Percentiles rank a stretch among this genome's conserved stretches.
These are phyloP conservation scores for Tapirus indicus DNA, from an alignment of 2,797 vertebrate species.

Conservation along the genomic window DNA sequence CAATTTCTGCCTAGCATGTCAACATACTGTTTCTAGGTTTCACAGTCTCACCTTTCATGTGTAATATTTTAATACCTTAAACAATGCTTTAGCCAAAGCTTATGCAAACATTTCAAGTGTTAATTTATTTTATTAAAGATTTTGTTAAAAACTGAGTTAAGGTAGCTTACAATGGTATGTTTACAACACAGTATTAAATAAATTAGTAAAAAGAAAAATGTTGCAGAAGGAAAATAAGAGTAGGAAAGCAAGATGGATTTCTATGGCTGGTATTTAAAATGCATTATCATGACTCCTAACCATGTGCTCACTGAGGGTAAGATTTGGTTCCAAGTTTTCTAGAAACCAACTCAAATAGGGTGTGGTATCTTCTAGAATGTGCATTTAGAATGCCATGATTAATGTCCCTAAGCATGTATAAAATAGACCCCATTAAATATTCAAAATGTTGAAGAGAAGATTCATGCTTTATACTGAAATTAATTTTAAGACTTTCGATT, in stretches of 20 bases:
- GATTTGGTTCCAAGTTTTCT: not conserved
- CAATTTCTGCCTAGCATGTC: not conserved
- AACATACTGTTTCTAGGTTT: constrained; percentile 42
- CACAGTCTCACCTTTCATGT: not conserved
- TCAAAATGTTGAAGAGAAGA: constrained; percentile 29
- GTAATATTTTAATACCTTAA: constrained; percentile 26
- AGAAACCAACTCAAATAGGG: not conserved
- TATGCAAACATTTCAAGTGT: not conserved
- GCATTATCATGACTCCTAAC: not conserved
- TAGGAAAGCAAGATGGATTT: not conserved
- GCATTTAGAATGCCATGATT: not conserved
- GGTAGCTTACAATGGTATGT: not conserved
- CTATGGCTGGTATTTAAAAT: not conserved
- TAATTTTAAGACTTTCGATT: constrained; percentile 33
- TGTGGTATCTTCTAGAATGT: not conserved
- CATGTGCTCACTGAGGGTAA: not conserved
- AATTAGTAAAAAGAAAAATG: not conserved
- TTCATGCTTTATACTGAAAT: constrained; percentile 1
- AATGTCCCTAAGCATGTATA: not conserved
- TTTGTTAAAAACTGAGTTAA: constrained; percentile 50
- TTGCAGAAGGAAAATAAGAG: not conserved
- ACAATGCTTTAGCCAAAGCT: not conserved
- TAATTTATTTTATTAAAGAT: constrained; percentile 22
- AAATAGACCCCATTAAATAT: constrained; percentile 38
- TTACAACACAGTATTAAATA: not conserved